Base-by-base conservation (phyloP, 2,113 vertebrate species). In the Paramormyrops kingsleyae region DNA sequence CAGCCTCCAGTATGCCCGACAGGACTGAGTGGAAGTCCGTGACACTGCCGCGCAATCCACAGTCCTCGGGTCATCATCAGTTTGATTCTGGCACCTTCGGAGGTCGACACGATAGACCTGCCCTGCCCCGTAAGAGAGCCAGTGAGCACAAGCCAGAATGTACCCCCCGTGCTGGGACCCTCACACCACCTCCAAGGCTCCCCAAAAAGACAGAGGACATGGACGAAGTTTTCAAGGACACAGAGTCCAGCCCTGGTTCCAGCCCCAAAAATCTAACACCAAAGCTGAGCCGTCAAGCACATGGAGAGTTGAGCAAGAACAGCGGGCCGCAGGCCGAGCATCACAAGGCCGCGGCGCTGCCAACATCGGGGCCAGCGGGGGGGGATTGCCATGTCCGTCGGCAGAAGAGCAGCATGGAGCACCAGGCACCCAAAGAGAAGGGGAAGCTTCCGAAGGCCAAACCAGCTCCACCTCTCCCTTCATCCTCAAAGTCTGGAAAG, bases 21-120 rank as follows among this genome's bases (percentile, higher is more conserved):
- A 96, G 97, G 92, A 95, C 94, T 0, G 98, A 99, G 90, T 98
- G 98, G 97, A 96, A 95, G 91, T 98, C 98, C 0, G 97, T 99
- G 91, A 99, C 99, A 0, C 96, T 99, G 91, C 99, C 98, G 0
- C 96, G 98, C 47, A 97, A 99, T 92, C 91, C 97, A 74, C 97
- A 97, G 92, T 97, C 97, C 0, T 96, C 96, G 4, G 87, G 52
- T 0, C 53, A 46, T 13, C 97, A 97, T 27, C 97, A 97, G 91
- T 97, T 98, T 5, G 97, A 99, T 90, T 96, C 97, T 0, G 96
- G 97, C 88, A 97, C 97, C 0, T 97, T 98, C 0, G 97, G 96
- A 1, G 96, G 97, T 0, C 95, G 80, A n/a, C 95, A 93, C 0
- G 96, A 97, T 35, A 99, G 98, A 93, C 97, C 98, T 0, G 98